Evolutionary conservation across 2,113 vertebrate species (phyloP).

Genomic region (Steatornis caripensis): DNA sequence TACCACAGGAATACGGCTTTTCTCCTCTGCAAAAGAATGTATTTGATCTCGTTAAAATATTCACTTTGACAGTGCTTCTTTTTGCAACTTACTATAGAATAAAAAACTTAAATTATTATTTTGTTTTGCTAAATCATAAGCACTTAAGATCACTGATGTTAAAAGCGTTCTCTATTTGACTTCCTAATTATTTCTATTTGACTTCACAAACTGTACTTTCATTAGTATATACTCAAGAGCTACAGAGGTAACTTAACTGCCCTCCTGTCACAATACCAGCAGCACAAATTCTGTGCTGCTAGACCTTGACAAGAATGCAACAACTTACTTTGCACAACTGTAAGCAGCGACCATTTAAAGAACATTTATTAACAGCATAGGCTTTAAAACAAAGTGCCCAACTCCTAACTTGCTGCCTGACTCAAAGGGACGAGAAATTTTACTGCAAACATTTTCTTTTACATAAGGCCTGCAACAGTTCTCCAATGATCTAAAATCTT

Average conservation of each 20-base stretch:
- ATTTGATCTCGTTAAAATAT: background rate
- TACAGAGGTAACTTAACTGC: background rate
- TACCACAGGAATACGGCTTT: constrained; percentile 88
- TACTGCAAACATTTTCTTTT: background rate
- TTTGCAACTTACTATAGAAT: background rate
- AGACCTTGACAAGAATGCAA: background rate
- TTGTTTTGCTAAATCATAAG: background rate
- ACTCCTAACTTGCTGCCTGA: background rate
- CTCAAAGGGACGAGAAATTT: background rate
- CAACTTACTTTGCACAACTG: background rate
- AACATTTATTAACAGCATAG: background rate
- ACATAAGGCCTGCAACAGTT: background rate
- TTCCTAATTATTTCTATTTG: background rate
- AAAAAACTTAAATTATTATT: background rate
- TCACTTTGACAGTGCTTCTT: background rate
- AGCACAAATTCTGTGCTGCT: background rate
- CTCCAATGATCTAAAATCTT: background rate
- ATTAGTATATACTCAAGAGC: background rate
- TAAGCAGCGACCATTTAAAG: background rate
- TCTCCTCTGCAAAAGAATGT: constrained; percentile 82
- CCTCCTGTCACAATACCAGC: background rate
- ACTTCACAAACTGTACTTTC: background rate
- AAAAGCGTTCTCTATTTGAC: background rate
- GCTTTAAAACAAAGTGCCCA: background rate
- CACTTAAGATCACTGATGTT: background rate